A percentile compares a stretch with the other conserved stretches of the same genome.
These are phyloP conservation scores for Crossocerus cetratus DNA, from an alignment of 2,888 invertebrate genomes.

Conservation along the genomic window DNA sequence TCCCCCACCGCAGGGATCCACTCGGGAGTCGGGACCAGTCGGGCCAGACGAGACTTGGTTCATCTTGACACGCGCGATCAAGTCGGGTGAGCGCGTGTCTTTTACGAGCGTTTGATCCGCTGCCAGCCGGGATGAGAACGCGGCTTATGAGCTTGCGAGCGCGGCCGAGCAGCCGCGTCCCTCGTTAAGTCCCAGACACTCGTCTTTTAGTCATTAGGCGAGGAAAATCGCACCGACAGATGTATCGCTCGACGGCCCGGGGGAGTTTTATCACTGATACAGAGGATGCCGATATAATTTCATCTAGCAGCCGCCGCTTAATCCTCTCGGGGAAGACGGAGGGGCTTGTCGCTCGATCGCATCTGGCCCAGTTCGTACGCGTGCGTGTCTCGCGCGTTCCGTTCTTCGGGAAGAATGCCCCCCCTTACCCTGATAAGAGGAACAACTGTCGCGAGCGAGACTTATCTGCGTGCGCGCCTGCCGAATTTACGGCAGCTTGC, in stretches of 20 bases:
- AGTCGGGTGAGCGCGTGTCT: constrained; percentile 43
- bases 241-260: no score
- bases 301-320: no score
- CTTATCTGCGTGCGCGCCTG: not conserved
- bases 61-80: constrained; percentile 37
- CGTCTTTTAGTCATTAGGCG: constrained; percentile 18
- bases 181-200: constrained; percentile 9
- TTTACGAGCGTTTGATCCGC: constrained; percentile 52
- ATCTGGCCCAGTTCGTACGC: no score
- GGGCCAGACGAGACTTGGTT: no score
- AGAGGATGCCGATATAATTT: no score
- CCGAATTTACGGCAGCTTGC: constrained; percentile 22
- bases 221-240: not conserved
- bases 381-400: not conserved
- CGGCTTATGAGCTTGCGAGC: constrained; percentile 35
- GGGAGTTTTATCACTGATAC: no score
- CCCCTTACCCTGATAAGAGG: no score
- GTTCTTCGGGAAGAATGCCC: no score
- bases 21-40: no score
- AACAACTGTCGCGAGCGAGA: no score
- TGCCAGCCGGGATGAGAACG: constrained; percentile 26
- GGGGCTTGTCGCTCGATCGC: no score
- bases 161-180: not conserved
- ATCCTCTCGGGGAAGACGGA: no score
- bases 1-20: not conserved